Evolutionary conservation across 1,140 invertebrate species (phyloP), one percentile per base, ranked within the genome.

Genomic region (Hypsibius dujardini): DNA sequence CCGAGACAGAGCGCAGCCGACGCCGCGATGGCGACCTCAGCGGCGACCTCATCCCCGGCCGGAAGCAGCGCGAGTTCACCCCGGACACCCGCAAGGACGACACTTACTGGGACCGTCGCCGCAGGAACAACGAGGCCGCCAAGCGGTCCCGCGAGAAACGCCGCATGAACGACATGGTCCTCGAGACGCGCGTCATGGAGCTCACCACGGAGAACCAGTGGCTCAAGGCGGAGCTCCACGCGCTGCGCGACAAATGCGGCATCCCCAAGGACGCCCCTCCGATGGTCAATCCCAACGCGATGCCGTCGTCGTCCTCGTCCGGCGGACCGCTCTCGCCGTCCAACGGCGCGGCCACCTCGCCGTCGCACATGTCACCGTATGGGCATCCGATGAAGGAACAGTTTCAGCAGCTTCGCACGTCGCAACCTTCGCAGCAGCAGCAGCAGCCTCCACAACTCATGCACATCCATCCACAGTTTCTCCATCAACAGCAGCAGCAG

Each of bases 61-160:
- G 93, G 71, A 95, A 95, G 77, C 91, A 95, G 77, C 84, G 93
- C 1, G 92, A 95, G 77, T 96, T 96, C 79, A 95, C 95, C 70
- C 93, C 93, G 0, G 93, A 96, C 76, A 92, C 87, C 78, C 94
- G 93, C 77, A 98, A 97, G 79, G 93, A 98, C 76, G 90, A 95
- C 75, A 90, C 88, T 75, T 97, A 98, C 80, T 98, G 94, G 94
- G 92, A 96, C 79, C 84, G 93, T 46, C 83, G 94, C 59, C 83
- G 92, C 59, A 85, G 92, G 47, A 97, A 97, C 80, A 98, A 98
- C 79, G 93, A 96, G 79, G 90, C 94, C 0, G 94, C 92, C 46
- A 92, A 94, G 77, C 81, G 92, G 2, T 95, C 92, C 1, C 83
- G 94, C 1, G 93, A 97, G 79, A 97, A 97, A 81, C 83, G 94